Evolutionary conservation across 92 coral and sea anemone genomes (phyloP).

Genomic region (Epizoanthus illoricatus): DNA sequence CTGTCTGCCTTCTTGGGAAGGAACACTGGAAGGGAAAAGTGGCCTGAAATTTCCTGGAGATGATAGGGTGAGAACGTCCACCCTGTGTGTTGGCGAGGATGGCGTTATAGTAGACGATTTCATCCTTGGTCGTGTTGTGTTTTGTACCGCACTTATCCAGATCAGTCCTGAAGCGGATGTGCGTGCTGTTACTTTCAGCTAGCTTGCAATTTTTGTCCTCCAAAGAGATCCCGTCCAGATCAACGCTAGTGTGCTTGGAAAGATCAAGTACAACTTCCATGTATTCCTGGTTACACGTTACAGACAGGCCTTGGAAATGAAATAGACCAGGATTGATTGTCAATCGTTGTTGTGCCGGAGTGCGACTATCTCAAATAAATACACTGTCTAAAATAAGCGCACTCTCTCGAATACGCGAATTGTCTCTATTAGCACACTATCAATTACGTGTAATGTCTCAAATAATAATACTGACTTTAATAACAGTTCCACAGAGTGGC

Average conservation of each 20-base stretch:
- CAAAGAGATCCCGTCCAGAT: slow-evolving; percentile 51
- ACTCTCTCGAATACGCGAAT: no score
- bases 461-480: no score
- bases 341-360: no score
- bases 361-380: no score
- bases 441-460: no score
- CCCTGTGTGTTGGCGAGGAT: slow-evolving; percentile 57
- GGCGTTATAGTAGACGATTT: slow-evolving; percentile 66
- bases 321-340: not conserved
- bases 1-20: slow-evolving; percentile 58
- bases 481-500: no score
- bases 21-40: slow-evolving; percentile 80
- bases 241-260: slow-evolving; percentile 3
- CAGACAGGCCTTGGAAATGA: slow-evolving; percentile 55
- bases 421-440: no score
- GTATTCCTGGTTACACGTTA: slow-evolving; percentile 54
- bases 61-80: slow-evolving; percentile 36
- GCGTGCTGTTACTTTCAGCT: slow-evolving; percentile 3
- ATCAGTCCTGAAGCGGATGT: slow-evolving; percentile 34
- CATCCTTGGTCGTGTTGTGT: slow-evolving; percentile 58
- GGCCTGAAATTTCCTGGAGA: slow-evolving; percentile 75
- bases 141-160: slow-evolving; percentile 67
- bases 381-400: no score
- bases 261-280: slow-evolving; percentile 57
- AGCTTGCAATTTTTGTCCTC: slow-evolving; percentile 54